A percentile compares a stretch with the other conserved stretches of the same genome.
Conservation (phyloP, 1,140 invertebrate species). For the Papilio dardanus region DNA sequence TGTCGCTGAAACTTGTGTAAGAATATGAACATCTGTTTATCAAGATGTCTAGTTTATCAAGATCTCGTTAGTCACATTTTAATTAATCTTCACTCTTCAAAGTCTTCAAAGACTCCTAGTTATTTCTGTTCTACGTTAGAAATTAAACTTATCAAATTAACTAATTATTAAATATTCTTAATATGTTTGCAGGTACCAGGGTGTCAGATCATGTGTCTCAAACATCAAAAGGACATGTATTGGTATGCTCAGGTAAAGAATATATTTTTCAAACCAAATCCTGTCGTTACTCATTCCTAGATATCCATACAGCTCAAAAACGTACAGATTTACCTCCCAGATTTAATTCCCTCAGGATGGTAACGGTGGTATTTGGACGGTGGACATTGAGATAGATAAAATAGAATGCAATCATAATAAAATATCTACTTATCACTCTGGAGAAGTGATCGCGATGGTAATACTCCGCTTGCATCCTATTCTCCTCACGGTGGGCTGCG, state of each 20-base stretch:
- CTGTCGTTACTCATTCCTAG: background rate
- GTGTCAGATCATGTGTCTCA: conserved; percentile 77
- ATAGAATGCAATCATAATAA: conserved; percentile 82
- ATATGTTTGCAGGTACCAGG: conserved; percentile 80
- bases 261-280: background rate
- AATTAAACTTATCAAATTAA: no score
- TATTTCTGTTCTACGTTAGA: no score
- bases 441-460: conserved; percentile 87
- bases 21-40: conserved; percentile 15
- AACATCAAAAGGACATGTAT: conserved; percentile 75
- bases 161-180: no score
- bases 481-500: conserved; percentile 87
- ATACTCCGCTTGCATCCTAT: conserved; percentile 86
- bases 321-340: background rate
- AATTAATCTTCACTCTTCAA: background rate
- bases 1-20: conserved; percentile 86
- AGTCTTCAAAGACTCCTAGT: no score
- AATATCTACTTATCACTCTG: conserved; percentile 89
- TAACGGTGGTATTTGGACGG: conserved; percentile 91
- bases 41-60: background rate
- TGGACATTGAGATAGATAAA: conserved; percentile 88
- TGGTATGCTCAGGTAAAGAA: conserved; percentile 89
- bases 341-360: conserved; percentile 85
- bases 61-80: background rate
- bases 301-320: background rate